Percentiles rank a stretch among this genome's conserved stretches.
Conservation (phyloP, 1,140 invertebrate genomes). For the Luehdorfia chinensis region DNA sequence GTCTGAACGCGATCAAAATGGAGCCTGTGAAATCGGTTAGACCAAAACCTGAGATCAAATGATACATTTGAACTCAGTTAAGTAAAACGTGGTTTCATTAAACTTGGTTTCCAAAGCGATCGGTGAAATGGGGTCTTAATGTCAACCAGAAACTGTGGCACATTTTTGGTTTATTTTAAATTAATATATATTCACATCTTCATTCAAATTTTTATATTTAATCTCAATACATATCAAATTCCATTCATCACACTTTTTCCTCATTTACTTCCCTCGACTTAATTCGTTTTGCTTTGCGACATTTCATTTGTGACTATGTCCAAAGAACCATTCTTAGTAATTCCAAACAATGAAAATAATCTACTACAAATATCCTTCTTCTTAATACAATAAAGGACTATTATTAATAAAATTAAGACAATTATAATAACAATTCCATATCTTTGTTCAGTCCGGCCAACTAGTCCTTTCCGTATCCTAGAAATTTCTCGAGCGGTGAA, state of each 20-base stretch:
- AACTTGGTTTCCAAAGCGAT: too few relatives aligned
- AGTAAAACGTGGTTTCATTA: too few relatives aligned
- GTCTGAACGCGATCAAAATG: too few relatives aligned
- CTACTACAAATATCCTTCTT: conserved; percentile 44
- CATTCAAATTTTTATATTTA: too few relatives aligned
- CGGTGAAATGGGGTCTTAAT: too few relatives aligned
- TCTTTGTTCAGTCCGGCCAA: conserved; percentile 52
- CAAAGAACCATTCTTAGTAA: conserved; percentile 67
- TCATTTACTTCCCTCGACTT: conserved; percentile 50
- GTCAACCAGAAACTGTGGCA: too few relatives aligned
- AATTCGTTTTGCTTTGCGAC: conserved; percentile 43
- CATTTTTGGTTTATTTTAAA: too few relatives aligned
- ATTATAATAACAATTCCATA: conserved; percentile 45
- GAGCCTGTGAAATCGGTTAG: too few relatives aligned
- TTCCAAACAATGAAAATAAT: conserved; percentile 50
- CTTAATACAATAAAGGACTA: conserved; percentile 58
- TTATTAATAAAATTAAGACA: conserved; percentile 50
- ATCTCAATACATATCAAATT: too few relatives aligned
- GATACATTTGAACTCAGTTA: too few relatives aligned
- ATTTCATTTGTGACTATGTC: conserved; percentile 61
- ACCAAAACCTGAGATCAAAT: too few relatives aligned
- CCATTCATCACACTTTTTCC: conserved; percentile 39
- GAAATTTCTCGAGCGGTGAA: conserved; percentile 48
- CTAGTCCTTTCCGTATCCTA: conserved; percentile 40
- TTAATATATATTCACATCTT: too few relatives aligned